Evolutionary conservation across 2,888 invertebrate species (phyloP).

Genomic region (Rotaria socialis): DNA sequence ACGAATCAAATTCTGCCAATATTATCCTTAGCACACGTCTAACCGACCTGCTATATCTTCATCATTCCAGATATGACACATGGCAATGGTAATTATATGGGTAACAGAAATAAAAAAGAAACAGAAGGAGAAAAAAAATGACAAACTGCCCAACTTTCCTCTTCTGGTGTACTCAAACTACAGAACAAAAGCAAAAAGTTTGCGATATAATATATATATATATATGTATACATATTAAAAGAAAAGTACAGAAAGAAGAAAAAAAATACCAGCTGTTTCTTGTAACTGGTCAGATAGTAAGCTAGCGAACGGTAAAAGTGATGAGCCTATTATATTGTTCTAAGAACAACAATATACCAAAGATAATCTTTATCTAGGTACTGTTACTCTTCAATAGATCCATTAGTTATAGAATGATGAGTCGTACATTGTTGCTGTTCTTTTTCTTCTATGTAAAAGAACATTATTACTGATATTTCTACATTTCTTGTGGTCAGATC

Average conservation of each 20-base stretch:
- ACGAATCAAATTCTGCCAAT: not conserved
- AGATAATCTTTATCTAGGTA: not conserved
- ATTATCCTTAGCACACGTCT: not conserved
- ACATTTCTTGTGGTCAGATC: not conserved
- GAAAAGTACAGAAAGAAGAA: not conserved
- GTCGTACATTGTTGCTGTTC: not conserved
- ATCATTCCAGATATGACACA: not conserved
- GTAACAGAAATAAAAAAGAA: too few relatives aligned
- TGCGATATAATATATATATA: not conserved
- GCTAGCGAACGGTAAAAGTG: not conserved
- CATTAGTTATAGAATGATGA: not conserved
- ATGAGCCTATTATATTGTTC: not conserved
- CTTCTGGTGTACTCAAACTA: not conserved
- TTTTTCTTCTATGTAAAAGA: not conserved
- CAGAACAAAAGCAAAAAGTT: not conserved
- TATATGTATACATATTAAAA: not conserved
- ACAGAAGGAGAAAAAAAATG: not conserved
- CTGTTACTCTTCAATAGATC: not conserved
- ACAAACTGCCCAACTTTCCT: not conserved
- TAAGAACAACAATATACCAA: not conserved
- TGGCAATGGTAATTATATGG: too few relatives aligned
- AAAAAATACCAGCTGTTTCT: not conserved
- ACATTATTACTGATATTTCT: not conserved
- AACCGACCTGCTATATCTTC: not conserved
- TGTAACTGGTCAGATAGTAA: not conserved